Percentiles rank a stretch among this genome's conserved stretches.
Conservation (phyloP, 92 coral and sea anemone species). For the Blastomussa wellsi region DNA sequence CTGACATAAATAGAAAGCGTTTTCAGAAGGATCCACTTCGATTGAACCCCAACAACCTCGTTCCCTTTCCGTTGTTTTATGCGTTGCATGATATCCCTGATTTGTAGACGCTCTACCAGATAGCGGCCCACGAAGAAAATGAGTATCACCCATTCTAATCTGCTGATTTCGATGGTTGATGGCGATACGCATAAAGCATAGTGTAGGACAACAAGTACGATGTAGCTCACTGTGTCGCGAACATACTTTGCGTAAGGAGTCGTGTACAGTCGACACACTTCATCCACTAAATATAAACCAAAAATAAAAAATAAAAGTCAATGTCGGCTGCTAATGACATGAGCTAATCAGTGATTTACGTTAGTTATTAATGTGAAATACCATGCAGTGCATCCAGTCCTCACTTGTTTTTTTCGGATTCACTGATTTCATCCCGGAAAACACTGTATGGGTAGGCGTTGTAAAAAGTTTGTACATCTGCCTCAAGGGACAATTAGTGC, state of each 20-base stretch:
- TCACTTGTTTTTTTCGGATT: too few relatives aligned
- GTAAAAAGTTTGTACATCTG: too few relatives aligned
- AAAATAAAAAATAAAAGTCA: too few relatives aligned
- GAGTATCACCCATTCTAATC: not conserved
- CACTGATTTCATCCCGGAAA: too few relatives aligned
- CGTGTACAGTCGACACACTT: not conserved
- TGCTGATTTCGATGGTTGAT: not conserved
- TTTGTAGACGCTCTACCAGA: not conserved
- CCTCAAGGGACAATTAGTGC: too few relatives aligned
- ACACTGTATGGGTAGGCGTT: too few relatives aligned
- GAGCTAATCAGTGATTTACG: not conserved
- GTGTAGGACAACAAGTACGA: not conserved
- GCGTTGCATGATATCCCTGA: not conserved
- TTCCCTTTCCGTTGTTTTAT: not conserved
- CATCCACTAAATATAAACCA: not conserved
- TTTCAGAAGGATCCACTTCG: not conserved
- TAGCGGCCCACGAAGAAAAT: not conserved
- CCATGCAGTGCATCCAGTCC: too few relatives aligned
- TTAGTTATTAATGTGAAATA: too few relatives aligned
- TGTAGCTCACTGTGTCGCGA: slow-evolving; percentile 7
- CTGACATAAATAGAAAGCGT: not conserved
- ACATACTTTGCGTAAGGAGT: not conserved
- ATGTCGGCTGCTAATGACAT: not conserved
- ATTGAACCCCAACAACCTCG: not conserved
- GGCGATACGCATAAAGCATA: not conserved